phyloP scores from a whole-genome alignment of 2,888 invertebrate species.

The Microctonus hyperodae region DNA sequence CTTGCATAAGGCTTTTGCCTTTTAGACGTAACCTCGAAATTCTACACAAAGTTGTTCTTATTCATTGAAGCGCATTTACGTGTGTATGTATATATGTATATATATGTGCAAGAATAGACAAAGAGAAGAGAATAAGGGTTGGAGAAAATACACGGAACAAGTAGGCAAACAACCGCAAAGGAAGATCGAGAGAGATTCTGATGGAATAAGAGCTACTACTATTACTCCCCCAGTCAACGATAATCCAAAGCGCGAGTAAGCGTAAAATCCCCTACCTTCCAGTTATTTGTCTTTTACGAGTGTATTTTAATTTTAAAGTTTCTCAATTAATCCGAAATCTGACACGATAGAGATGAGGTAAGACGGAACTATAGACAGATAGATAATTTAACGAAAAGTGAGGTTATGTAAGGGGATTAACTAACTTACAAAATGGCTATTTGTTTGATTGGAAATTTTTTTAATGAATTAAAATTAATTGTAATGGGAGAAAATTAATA shows the following conservation, averaged over 20 bases:
- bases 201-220: slow-evolving; percentile 10
- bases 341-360: background rate
- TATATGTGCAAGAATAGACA: background rate
- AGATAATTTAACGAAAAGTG: background rate
- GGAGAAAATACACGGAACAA: slow-evolving; percentile 22
- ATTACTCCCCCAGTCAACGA: slow-evolving; percentile 6
- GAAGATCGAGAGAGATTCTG: background rate
- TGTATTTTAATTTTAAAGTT: slow-evolving; percentile 55
- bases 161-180: slow-evolving; percentile 30
- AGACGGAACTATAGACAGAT: background rate
- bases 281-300: slow-evolving; percentile 47
- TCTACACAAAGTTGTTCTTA: background rate
- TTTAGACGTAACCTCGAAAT: background rate
- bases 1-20: background rate
- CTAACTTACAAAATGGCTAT: background rate
- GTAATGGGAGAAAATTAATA: background rate
- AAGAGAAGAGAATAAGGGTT: background rate
- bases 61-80: background rate
- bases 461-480: background rate
- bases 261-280: slow-evolving; percentile 29
- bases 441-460: background rate
- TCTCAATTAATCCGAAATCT: slow-evolving; percentile 53
- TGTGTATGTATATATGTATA: background rate
- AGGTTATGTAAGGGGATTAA: background rate
- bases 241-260: slow-evolving; percentile 26